A percentile compares a stretch with the other conserved stretches of the same genome.
These are phyloP conservation scores for Cephus pulcher DNA, from an alignment of 2,888 invertebrate genomes.

Conservation along the genomic window DNA sequence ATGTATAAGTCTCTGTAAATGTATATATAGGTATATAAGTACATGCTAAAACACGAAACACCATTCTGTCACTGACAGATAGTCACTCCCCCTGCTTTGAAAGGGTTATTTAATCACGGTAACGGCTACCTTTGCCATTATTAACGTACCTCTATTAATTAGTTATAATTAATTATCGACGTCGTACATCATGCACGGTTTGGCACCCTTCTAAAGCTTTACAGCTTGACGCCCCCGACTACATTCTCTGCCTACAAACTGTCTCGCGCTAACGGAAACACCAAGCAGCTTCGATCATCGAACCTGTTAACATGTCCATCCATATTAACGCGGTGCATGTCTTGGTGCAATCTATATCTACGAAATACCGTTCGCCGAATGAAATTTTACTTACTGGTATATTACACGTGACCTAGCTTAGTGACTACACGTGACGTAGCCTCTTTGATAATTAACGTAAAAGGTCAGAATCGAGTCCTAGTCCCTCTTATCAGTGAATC, in stretches of 20 bases:
- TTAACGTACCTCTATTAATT: constrained; percentile 19
- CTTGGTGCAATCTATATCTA: not conserved
- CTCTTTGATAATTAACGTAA: not conserved
- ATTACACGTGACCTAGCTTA: not conserved
- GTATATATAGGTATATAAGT: not conserved
- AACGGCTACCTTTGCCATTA: constrained; percentile 7
- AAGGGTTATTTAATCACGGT: not conserved
- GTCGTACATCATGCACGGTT: constrained; percentile 10
- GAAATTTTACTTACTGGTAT: not conserved
- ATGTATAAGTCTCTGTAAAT: not conserved
- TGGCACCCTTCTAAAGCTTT: not conserved
- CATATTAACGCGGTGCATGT: not conserved
- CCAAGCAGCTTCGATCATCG: no score
- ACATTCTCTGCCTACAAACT: not conserved
- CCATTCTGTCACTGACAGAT: not conserved
- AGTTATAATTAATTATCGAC: constrained; percentile 29
- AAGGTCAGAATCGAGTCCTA: not conserved
- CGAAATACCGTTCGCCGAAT: not conserved
- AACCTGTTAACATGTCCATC: not conserved
- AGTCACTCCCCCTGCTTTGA: not conserved
- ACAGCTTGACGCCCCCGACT: not conserved
- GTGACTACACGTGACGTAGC: not conserved
- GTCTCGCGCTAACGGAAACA: not conserved
- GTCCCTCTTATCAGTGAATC: not conserved
- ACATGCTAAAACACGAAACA: not conserved